Evolutionary conservation across 2,888 invertebrate genomes (phyloP), one percentile per base, ranked within the genome.

Genomic region (Volucella zonaria): DNA sequence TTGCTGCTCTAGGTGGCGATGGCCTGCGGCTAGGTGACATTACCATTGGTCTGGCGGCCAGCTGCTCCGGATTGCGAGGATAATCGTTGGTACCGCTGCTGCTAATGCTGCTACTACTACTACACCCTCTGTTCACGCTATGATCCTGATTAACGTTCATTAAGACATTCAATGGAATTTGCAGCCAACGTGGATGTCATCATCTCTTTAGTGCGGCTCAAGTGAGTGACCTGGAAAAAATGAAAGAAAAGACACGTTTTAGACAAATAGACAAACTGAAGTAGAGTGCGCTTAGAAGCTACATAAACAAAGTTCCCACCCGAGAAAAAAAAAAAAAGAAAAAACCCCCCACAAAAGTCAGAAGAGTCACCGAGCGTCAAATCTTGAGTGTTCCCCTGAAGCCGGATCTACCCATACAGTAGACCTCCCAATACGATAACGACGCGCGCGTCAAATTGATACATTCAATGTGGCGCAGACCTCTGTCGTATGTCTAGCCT

Each of bases 1-100:
- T 52, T 86, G 91, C 90, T 87, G 92, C 89, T 86, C 90, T 93
- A 87, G 94, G 94, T 88, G 94, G 94, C 90, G 95, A 95, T 89
- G 94, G 94, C 91, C 94, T 93, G 90, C 94, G 93, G 90, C 94
- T 95, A 87, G 95, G 95, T 92, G 95, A 95, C 94, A 95, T 94
- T 92, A 94, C 94, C 94, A 92, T 91, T 87, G 88, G 88, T 80
- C 77, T 85, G 42, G 59, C 62, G 62, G 76, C 73, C 83, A 74
- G 76, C 67, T 83, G 83, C 54, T 81, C 86, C 76, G 67, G 70
- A 71, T 68, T 86, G 68, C 68, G 73, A 62, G 76, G 51, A 76
- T 76, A 74, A 68, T 80, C 79, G 82, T 87, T 88, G 87, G 86
- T 89, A 87, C 87, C 86, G 88, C 87, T 87, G 82, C 80, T 79